Conservation (phyloP, 2,888 invertebrate genomes). For the Leptinotarsa peninsularis region DNA sequence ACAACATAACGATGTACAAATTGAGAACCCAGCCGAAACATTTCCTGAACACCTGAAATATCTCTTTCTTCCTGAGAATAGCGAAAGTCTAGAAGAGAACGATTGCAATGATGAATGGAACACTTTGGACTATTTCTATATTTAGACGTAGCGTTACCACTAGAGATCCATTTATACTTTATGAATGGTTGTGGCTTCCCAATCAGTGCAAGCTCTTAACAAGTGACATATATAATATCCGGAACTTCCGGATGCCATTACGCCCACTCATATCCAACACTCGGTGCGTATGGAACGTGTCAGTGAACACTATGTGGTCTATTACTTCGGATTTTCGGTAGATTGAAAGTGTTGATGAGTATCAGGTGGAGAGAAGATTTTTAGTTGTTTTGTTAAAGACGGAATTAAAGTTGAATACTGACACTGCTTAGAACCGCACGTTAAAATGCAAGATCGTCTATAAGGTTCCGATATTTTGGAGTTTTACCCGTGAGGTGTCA, state of each 20-base stretch:
- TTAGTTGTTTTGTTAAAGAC: too few relatives aligned
- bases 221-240: slow-evolving; percentile 45
- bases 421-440: too few relatives aligned
- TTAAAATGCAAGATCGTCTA: too few relatives aligned
- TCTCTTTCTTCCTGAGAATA: neutral
- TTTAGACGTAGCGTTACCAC: slow-evolving; percentile 32
- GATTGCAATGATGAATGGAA: slow-evolving; percentile 25
- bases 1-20: too few relatives aligned
- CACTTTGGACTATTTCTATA: slow-evolving; percentile 22
- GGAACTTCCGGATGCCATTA: slow-evolving; percentile 46
- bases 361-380: too few relatives aligned
- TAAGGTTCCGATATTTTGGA: too few relatives aligned
- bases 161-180: slow-evolving; percentile 35
- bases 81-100: neutral
- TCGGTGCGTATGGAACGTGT: slow-evolving; percentile 10
- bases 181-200: slow-evolving; percentile 34
- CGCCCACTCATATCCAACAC: slow-evolving; percentile 30
- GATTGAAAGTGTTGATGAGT: neutral
- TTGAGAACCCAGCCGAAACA: too few relatives aligned
- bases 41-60: neutral
- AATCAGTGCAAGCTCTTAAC: slow-evolving; percentile 34
- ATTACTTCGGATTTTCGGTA: neutral
- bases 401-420: too few relatives aligned
- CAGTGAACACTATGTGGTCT: slow-evolving; percentile 10
- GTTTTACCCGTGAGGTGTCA: too few relatives aligned